Conservation (phyloP, 2,113 vertebrate genomes). For the Brevimyrus niger region DNA sequence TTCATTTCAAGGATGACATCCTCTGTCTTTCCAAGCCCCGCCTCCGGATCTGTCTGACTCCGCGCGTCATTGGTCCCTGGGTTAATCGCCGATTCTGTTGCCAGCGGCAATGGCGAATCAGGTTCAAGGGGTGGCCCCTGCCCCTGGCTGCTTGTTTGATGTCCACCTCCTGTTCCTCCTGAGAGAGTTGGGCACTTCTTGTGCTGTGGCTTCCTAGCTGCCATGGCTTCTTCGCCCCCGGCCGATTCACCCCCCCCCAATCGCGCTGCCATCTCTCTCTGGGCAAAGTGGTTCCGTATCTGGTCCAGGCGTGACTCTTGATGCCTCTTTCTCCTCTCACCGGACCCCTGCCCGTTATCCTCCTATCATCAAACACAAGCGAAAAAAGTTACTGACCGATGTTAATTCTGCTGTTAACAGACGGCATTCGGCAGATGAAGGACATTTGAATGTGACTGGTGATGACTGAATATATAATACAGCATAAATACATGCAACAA, state of each 20-base stretch:
- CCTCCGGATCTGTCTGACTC: neutral
- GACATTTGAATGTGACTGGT: conserved; percentile 8
- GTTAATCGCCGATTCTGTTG: conserved; percentile 28
- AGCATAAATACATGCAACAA: neutral
- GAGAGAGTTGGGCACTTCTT: conserved; percentile 3
- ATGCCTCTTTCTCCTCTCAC: conserved; percentile 36
- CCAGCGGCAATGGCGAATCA: conserved; percentile 50
- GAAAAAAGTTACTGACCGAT: neutral
- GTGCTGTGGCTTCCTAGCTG: neutral
- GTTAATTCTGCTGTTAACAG: neutral
- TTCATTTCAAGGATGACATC: neutral
- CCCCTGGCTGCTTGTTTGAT: conserved; percentile 22
- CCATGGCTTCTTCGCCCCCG: neutral
- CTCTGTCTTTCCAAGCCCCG: neutral
- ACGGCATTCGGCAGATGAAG: conserved; percentile 10
- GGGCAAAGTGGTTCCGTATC: conserved; percentile 39
- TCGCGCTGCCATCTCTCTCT: conserved; percentile 22
- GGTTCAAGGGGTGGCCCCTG: conserved; percentile 48
- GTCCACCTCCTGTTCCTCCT: conserved; percentile 24
- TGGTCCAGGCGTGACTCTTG: conserved; percentile 34
- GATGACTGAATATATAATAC: neutral
- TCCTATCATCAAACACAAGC: conserved; percentile 46
- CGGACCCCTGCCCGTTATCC: conserved; percentile 26
- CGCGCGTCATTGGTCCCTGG: conserved; percentile 29
- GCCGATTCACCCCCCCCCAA: conserved; percentile 21